These are phyloP conservation scores for Corynorhinus townsendii DNA, from an alignment of 2,113 vertebrate genomes.

Conservation along the genomic window DNA sequence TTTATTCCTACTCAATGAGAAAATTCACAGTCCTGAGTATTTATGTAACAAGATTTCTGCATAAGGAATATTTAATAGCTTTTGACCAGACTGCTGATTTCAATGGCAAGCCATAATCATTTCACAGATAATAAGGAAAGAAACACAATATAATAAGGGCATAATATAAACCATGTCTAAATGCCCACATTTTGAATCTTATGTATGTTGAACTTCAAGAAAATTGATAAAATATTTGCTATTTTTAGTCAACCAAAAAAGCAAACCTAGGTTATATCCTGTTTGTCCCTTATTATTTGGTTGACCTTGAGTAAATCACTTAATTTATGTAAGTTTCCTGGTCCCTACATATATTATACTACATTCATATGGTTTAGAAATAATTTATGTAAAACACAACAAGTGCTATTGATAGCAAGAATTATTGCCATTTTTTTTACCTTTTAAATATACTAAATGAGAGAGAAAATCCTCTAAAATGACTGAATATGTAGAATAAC, in stretches of 20 bases:
- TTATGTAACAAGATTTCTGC: constrained; percentile 42
- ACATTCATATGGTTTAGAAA: background rate
- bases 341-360: background rate
- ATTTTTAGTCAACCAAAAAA: background rate
- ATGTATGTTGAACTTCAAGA: background rate
- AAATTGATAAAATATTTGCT: background rate
- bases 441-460: constrained; percentile 25
- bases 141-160: background rate
- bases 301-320: background rate
- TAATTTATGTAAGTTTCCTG: background rate
- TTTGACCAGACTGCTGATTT: constrained; percentile 16
- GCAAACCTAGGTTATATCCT: background rate
- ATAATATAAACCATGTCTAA: background rate
- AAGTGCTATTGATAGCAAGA: background rate
- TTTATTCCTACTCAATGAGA: constrained; percentile 46
- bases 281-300: background rate
- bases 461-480: background rate
- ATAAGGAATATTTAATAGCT: constrained; percentile 52
- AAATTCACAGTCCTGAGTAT: constrained; percentile 49
- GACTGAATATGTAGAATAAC: background rate
- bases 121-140: constrained; percentile 42
- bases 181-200: background rate
- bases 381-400: background rate
- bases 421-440: background rate
- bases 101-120: constrained; percentile 38